Percentiles rank a stretch among this genome's conserved stretches.
These are phyloP conservation scores for Megalonaias nervosa DNA, from an alignment of 1,140 invertebrate genomes.

Conservation along the genomic window DNA sequence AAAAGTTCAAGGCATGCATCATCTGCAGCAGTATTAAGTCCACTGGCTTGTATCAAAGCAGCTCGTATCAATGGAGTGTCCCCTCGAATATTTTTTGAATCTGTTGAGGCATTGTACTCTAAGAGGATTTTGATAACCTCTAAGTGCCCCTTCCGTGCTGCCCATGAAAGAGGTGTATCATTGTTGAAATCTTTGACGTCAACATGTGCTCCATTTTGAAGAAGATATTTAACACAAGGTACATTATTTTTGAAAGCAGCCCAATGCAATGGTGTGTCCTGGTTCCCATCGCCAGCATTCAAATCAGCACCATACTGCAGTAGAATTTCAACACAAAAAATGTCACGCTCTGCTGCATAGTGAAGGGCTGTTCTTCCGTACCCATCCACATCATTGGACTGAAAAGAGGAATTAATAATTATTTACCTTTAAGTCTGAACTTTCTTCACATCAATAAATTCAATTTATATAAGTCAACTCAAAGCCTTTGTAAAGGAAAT, in stretches of 20 bases:
- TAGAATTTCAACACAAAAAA: constrained; percentile 55
- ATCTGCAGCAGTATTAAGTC: constrained; percentile 61
- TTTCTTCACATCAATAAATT: too few relatives aligned
- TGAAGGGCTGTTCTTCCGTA: constrained; percentile 65
- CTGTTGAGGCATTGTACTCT: constrained; percentile 77
- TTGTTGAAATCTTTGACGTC: constrained; percentile 71
- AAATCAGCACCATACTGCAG: constrained; percentile 60
- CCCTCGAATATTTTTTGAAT: constrained; percentile 52
- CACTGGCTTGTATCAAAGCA: constrained; percentile 54
- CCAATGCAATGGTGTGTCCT: constrained; percentile 68
- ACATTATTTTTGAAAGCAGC: constrained; percentile 65
- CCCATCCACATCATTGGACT: constrained; percentile 67
- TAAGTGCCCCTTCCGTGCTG: constrained; percentile 91
- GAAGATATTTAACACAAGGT: constrained; percentile 66
- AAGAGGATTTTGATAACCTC: constrained; percentile 89
- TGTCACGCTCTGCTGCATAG: constrained; percentile 66
- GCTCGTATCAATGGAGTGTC: constrained; percentile 53
- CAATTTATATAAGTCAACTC: too few relatives aligned
- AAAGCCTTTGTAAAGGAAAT: too few relatives aligned
- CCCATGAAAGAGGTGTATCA: constrained; percentile 79
- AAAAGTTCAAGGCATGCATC: constrained; percentile 61
- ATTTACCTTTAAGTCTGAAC: too few relatives aligned
- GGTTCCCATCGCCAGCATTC: constrained; percentile 59
- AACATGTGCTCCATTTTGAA: constrained; percentile 70
- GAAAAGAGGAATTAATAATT: too few relatives aligned